Conservation (phyloP, 2,888 invertebrate genomes). For the Eupithecia pulchellata region DNA sequence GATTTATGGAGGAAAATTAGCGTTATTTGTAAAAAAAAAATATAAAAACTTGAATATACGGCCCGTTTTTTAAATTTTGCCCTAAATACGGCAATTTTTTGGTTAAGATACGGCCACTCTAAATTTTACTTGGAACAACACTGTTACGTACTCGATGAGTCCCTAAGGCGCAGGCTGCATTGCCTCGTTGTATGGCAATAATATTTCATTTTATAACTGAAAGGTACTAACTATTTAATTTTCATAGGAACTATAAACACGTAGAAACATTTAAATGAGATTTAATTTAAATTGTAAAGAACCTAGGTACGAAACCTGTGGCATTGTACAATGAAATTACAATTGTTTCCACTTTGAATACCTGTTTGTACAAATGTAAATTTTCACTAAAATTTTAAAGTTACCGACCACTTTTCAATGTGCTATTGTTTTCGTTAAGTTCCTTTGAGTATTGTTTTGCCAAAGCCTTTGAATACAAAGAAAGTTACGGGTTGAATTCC, state of each 20-base stretch:
- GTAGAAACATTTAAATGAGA: constrained; percentile 3
- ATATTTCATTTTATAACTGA: not conserved
- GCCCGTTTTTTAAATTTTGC: too few species aligned
- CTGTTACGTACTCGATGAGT: too few species aligned
- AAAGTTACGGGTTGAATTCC: not conserved
- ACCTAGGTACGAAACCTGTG: not conserved
- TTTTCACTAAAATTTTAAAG: not conserved
- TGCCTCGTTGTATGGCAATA: not conserved
- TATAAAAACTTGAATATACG: too few species aligned
- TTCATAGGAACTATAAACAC: not conserved
- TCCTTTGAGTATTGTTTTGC: too few species aligned
- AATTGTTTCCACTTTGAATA: not conserved
- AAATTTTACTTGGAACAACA: too few species aligned
- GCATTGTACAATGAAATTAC: not conserved
- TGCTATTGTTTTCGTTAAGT: not conserved
- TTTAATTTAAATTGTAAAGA: constrained; percentile 7
- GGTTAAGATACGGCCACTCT: too few species aligned
- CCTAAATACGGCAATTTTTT: too few species aligned
- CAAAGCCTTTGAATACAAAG: not conserved
- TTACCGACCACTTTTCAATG: not conserved
- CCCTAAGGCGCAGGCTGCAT: too few species aligned
- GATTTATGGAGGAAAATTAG: too few species aligned
- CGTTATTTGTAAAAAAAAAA: too few species aligned
- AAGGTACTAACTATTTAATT: not conserved
- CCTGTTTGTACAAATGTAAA: not conserved